Base-by-base conservation (phyloP, 2,113 vertebrate species). In the Lonchura striata region DNA sequence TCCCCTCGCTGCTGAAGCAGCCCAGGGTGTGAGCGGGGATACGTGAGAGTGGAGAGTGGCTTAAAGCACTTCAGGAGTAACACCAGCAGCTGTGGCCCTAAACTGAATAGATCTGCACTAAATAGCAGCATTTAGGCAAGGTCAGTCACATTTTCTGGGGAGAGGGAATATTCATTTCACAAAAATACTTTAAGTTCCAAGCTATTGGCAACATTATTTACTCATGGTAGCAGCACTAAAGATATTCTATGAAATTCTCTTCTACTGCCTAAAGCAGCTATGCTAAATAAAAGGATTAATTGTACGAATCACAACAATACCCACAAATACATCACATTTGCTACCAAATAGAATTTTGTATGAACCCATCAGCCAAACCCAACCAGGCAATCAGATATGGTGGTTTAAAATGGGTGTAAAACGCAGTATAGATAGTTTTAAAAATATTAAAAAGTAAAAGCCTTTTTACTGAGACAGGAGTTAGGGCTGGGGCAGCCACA, bases 41-140 rank as follows among this genome's bases (percentile, higher is more conserved):
- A 2, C 24, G 4, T 2, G 1, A 5, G 31, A 2, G 22, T 33
- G 65, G 1, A 5, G 31, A 2, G 22, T 33, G 65, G 13, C 1
- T n/a, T 16, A 12, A 31, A 53, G 69, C 44, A 7, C 2, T 9
- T 10, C 1, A 5, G 47, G 82, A 39, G 21, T 9, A 14, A 13
- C 7, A 17, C 9, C 42, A 52, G 57, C 30, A 15, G 3, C 1
- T 6, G 37, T 42, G 52, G 59, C 44, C 18, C 44, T 33, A 5
- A 44, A 11, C 10, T 16, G 52, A 11, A 13, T 0, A 30, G 23
- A 16, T 31, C 68, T 42, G 37, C 33, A 12, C 49, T 21, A 7
- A 39, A 15, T 1, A 27, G 30, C 25, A 6, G 10, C 9, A 7
- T 7, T 56, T 41, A 41, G 21, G 21, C 35, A 27, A 46, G 30